A percentile compares a stretch with the other conserved stretches of the same genome.
These are phyloP conservation scores for Burhinus bistriatus DNA, from an alignment of 2,113 vertebrate species.

Conservation along the genomic window DNA sequence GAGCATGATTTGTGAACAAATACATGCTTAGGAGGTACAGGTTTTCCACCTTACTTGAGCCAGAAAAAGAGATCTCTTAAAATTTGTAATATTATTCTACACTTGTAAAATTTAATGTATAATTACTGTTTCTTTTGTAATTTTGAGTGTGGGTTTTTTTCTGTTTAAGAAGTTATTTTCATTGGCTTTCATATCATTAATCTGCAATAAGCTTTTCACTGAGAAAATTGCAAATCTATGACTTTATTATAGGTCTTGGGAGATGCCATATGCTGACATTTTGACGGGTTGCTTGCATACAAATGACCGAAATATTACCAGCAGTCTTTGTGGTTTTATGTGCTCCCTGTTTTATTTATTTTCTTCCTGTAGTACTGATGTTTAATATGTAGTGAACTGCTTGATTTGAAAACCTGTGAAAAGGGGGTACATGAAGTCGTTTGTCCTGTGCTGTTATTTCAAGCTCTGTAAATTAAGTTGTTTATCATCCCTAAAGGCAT, in stretches of 20 bases:
- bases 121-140: not conserved
- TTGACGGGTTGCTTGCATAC: conserved; percentile 26
- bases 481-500: not conserved
- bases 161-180: not conserved
- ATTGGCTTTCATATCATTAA: not conserved
- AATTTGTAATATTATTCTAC: not conserved
- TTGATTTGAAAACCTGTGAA: not conserved
- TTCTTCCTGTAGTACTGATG: not conserved
- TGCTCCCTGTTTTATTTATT: not conserved
- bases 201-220: not conserved
- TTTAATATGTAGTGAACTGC: not conserved
- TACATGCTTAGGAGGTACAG: not conserved
- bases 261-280: not conserved
- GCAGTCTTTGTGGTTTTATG: not conserved
- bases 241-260: conserved; percentile 13
- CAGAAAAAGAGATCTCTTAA: not conserved
- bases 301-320: conserved; percentile 22
- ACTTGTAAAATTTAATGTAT: not conserved
- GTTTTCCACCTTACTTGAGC: not conserved
- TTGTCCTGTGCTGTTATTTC: not conserved
- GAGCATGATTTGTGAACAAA: not conserved
- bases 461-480: not conserved
- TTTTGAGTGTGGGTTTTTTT: not conserved
- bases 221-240: not conserved
- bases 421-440: not conserved